A percentile compares a stretch with the other conserved stretches of the same genome.
phyloP scores from a whole-genome alignment of 2,888 invertebrate species.

The Mylabris sibirica region DNA sequence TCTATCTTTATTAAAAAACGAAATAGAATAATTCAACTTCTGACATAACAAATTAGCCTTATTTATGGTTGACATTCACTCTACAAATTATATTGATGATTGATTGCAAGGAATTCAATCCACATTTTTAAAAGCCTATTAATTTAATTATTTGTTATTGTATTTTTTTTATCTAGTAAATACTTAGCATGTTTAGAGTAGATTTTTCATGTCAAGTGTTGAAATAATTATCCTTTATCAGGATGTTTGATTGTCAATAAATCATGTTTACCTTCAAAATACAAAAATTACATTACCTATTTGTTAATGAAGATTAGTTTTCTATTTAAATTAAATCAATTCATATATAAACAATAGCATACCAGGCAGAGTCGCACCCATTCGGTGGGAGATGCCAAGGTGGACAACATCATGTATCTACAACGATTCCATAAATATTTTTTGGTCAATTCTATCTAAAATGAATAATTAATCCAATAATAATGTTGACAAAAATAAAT shows the following conservation, averaged over 20 bases:
- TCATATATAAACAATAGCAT: constrained; percentile 3
- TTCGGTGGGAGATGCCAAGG: constrained; percentile 3
- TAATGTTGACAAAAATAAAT: neutral
- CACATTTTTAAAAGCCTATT: neutral
- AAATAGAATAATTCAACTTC: neutral
- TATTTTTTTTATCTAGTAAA: neutral
- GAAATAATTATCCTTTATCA: neutral
- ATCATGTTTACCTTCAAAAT: neutral
- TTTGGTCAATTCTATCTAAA: neutral
- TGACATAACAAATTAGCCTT: neutral
- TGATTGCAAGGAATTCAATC: neutral
- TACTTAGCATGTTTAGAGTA: neutral
- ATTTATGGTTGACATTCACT: neutral
- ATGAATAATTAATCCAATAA: neutral
- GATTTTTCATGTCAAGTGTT: neutral
- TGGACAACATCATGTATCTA: neutral
- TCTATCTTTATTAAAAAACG: neutral
- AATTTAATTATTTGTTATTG: neutral
- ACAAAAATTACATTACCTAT: neutral
- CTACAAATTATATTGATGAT: neutral
- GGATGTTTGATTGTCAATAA: neutral
- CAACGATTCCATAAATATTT: neutral
- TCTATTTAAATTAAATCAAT: neutral
- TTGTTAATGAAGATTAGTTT: constrained; percentile 3
- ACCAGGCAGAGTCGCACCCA: neutral